Evolutionary conservation across 1,140 invertebrate species (phyloP).

Genomic region (Papilio dardanus): DNA sequence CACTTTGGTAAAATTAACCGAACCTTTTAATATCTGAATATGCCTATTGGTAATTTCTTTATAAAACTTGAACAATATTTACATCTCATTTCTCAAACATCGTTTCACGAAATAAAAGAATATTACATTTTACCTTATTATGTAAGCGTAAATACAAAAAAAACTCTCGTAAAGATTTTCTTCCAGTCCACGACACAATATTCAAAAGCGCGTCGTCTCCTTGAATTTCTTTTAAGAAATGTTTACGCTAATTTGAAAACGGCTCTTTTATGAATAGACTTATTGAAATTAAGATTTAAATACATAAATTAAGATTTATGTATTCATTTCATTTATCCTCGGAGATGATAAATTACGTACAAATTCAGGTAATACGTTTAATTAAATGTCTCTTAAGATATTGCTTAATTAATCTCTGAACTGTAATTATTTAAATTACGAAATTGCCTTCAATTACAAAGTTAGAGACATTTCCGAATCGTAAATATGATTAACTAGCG

Average conservation of each 20-base stretch:
- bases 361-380: background rate
- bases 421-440: background rate
- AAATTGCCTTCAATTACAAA: background rate
- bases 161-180: constrained; percentile 2
- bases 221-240: constrained; percentile 13
- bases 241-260: constrained; percentile 13
- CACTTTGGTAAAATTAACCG: too few species aligned
- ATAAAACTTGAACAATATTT: background rate
- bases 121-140: constrained; percentile 14
- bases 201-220: constrained; percentile 9
- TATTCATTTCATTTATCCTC: background rate
- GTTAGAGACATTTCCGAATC: background rate
- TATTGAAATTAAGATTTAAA: constrained; percentile 12
- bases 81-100: background rate
- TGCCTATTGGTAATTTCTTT: background rate
- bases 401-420: background rate
- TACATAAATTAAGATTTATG: constrained; percentile 1
- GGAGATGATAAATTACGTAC: background rate
- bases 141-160: constrained; percentile 16
- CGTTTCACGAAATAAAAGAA: background rate
- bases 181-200: constrained; percentile 13
- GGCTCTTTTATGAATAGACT: constrained; percentile 4
- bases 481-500: too few species aligned
- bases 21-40: background rate
- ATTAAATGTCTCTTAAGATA: background rate